Percentiles rank a stretch among this genome's conserved stretches.
These are phyloP conservation scores for Lapara coniferarum DNA, from an alignment of 2,888 invertebrate species.

Conservation along the genomic window DNA sequence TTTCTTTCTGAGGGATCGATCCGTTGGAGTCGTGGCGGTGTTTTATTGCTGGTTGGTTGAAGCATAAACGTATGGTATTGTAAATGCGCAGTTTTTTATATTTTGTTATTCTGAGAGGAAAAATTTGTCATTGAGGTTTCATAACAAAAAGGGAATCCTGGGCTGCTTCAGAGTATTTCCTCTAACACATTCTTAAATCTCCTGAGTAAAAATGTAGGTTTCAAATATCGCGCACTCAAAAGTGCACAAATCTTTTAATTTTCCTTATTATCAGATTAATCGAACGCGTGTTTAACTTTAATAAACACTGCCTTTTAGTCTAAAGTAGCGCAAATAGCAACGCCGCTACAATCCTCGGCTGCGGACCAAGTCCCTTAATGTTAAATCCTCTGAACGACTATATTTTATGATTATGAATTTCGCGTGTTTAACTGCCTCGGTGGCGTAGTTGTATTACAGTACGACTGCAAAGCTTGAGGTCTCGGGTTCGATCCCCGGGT, in stretches of 20 bases:
- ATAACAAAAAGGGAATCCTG: no score
- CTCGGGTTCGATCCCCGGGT: no score
- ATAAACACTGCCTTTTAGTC: not conserved
- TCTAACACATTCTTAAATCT: no score
- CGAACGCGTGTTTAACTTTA: not conserved
- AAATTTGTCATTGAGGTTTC: no score
- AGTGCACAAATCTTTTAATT: no score
- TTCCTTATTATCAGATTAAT: not conserved
- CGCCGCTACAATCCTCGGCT: not conserved
- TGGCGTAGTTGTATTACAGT: no score
- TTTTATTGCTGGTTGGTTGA: not conserved
- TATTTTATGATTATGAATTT: constrained; percentile 18
- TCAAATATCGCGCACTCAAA: not conserved
- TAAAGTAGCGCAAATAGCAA: not conserved
- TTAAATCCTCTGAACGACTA: not conserved
- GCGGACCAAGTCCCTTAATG: not conserved
- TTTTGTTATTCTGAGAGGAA: no score
- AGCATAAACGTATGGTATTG: not conserved
- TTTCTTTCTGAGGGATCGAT: constrained; percentile 2
- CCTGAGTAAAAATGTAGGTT: not conserved
- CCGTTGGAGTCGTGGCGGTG: not conserved
- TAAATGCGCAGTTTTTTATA: no score
- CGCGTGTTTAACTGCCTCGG: no score
- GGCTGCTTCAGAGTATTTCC: no score
- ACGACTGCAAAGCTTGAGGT: no score